phyloP scores from a whole-genome alignment of 2,888 invertebrate species.

The Dasysyrphus tricinctus region DNA sequence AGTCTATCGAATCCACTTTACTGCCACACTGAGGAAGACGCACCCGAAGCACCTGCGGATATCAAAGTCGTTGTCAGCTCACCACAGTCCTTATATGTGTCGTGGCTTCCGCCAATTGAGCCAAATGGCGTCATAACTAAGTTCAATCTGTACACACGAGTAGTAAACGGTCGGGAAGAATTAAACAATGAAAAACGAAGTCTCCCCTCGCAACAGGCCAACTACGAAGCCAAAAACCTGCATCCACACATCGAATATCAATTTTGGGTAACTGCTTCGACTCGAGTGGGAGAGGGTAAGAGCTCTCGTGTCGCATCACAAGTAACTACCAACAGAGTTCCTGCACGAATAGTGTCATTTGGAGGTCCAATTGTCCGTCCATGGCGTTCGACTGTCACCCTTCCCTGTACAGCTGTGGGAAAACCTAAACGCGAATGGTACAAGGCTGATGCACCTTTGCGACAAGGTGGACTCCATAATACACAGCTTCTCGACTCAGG shows the following conservation, averaged over 20 bases:
- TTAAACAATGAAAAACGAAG: slow-evolving; percentile 88
- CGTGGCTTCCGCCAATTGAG: slow-evolving; percentile 90
- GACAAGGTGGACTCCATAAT: slow-evolving; percentile 86
- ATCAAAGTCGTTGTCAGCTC: slow-evolving; percentile 91
- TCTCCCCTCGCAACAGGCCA: slow-evolving; percentile 86
- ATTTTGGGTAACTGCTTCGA: slow-evolving; percentile 91
- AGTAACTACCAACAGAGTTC: slow-evolving; percentile 87
- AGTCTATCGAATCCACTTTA: slow-evolving; percentile 87
- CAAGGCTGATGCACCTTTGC: slow-evolving; percentile 85
- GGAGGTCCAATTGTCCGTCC: slow-evolving; percentile 87
- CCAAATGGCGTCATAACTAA: slow-evolving; percentile 91
- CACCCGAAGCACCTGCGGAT: slow-evolving; percentile 90
- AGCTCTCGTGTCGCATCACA: slow-evolving; percentile 88
- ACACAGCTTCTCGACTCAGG: slow-evolving; percentile 87
- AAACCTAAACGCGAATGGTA: slow-evolving; percentile 88
- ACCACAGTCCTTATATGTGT: slow-evolving; percentile 89
- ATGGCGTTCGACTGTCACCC: slow-evolving; percentile 87
- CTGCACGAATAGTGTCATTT: slow-evolving; percentile 89
- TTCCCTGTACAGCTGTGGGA: slow-evolving; percentile 88
- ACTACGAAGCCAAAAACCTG: slow-evolving; percentile 88
- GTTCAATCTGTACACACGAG: slow-evolving; percentile 89
- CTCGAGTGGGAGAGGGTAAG: slow-evolving; percentile 90
- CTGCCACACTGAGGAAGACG: slow-evolving; percentile 92
- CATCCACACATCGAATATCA: slow-evolving; percentile 90
- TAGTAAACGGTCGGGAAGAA: slow-evolving; percentile 88